Base-by-base conservation (phyloP, 1,140 invertebrate genomes). In the Hirudo medicinalis region DNA sequence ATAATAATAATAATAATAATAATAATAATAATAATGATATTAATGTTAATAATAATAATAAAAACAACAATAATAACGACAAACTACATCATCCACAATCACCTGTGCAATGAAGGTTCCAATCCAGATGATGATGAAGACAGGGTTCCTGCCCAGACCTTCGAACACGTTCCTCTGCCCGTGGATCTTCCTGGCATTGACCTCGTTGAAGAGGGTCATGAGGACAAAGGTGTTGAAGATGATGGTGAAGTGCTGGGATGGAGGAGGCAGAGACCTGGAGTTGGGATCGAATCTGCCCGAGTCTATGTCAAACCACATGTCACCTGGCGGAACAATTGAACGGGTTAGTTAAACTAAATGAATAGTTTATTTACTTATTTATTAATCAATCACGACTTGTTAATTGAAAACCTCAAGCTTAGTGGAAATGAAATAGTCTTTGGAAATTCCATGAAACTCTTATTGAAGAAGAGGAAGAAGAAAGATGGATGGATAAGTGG, bases 181-280 rank as follows among this genome's bases (percentile, higher is more conserved):
- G 84, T 98, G 95, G 79, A 98, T 97, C 87, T 98, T 98, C 77
- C 94, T 86, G 36, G 94, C 92, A 84, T 97, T 98, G 79, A 98
- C 94, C 85, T 98, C 95, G 86, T 98, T 98, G 85, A 97, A 98
- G 32, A 98, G 85, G 22, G 94, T 98, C 94, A 98, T 98, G 91
- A 98, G 92, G 63, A 98, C 94, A 83, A 98, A 97, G 20, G 93
- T 91, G 84, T 98, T 98, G 85, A 98, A 98, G 78, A 98, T 96
- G 78, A 97, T 89, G 6, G 94, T 98, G 84, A 97, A 97, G 84
- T 98, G 95, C 83, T 92, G 88, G 55, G 90, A 89, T 66, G 93
- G 92, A 74, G 88, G 22, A 0, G 69, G 69, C n/a, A 53, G 5
- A n/a, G 36, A n/a, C 2, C 29, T 27, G 32, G 72, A 69, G 49